A percentile compares a stretch with the other conserved stretches of the same genome.
Conservation (phyloP, 1,140 invertebrate genomes). For the Trichonephila clavipes region DNA sequence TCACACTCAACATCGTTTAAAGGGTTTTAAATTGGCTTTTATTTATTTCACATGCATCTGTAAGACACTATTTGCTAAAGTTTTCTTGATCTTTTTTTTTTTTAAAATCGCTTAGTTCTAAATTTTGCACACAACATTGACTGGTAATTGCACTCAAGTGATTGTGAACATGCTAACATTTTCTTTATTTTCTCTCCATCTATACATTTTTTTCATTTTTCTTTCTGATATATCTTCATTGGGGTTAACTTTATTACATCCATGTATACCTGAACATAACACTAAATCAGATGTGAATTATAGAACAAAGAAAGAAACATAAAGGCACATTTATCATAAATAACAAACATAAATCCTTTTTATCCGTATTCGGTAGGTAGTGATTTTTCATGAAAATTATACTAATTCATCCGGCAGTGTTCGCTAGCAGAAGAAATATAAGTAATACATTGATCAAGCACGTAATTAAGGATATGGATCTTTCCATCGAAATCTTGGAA, state of each 20-base stretch:
- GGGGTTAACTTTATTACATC: background rate
- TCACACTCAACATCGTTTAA: too few species aligned
- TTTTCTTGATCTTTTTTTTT: too few species aligned
- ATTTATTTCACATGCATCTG: too few species aligned
- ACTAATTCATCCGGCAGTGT: background rate
- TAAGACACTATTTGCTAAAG: too few species aligned
- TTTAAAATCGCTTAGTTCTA: too few species aligned
- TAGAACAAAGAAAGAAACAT: background rate
- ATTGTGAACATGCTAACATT: too few species aligned
- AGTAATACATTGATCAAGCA: background rate
- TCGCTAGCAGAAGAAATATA: background rate
- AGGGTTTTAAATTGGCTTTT: too few species aligned
- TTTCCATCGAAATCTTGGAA: background rate
- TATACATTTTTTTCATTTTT: background rate
- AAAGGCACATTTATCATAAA: background rate
- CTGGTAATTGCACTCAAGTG: too few species aligned
- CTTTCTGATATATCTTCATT: background rate
- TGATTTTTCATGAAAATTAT: background rate
- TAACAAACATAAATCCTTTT: background rate
- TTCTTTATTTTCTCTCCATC: too few species aligned
- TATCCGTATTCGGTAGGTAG: background rate
- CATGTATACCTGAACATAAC: background rate
- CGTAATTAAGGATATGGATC: background rate
- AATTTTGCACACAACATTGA: too few species aligned
- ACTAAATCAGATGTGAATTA: background rate